Conservation (phyloP, 1,140 invertebrate species). For the Magallana angulata region DNA sequence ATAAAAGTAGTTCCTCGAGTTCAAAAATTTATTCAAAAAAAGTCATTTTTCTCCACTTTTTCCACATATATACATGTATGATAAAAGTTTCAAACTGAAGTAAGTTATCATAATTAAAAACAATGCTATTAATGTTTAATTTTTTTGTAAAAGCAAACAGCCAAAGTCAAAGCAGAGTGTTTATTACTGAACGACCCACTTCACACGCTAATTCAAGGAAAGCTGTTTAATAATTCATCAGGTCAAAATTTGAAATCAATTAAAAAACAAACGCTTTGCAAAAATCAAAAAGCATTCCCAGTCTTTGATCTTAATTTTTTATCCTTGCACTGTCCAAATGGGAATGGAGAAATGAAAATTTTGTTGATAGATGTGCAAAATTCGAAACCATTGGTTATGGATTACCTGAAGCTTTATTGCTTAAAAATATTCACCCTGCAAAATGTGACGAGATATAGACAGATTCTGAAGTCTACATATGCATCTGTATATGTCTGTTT, state of each 20-base stretch:
- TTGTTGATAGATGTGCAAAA: neutral
- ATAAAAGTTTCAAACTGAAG: constrained; percentile 6
- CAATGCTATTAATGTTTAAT: neutral
- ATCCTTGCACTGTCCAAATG: constrained; percentile 1
- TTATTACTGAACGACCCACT: constrained; percentile 15
- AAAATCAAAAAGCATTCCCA: constrained; percentile 28
- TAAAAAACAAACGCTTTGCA: constrained; percentile 1
- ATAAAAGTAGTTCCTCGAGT: too few relatives aligned
- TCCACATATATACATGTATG: too few relatives aligned
- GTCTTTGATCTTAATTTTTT: constrained; percentile 6
- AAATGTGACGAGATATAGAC: too few relatives aligned
- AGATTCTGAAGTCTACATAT: too few relatives aligned
- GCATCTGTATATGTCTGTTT: too few relatives aligned
- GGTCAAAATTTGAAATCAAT: constrained; percentile 29
- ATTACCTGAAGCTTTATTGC: too few relatives aligned
- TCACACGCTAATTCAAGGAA: constrained; percentile 18
- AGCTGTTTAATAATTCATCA: constrained; percentile 10
- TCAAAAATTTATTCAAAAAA: too few relatives aligned
- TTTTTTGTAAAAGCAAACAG: neutral
- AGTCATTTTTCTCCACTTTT: too few relatives aligned
- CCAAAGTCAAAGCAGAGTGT: neutral
- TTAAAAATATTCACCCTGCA: too few relatives aligned
- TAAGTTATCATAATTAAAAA: neutral
- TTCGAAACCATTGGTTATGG: neutral
- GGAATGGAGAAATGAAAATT: neutral